Evolutionary conservation across 1,140 invertebrate species (phyloP), one percentile per base, ranked within the genome.

Genomic region (Hormaphis cornu): DNA sequence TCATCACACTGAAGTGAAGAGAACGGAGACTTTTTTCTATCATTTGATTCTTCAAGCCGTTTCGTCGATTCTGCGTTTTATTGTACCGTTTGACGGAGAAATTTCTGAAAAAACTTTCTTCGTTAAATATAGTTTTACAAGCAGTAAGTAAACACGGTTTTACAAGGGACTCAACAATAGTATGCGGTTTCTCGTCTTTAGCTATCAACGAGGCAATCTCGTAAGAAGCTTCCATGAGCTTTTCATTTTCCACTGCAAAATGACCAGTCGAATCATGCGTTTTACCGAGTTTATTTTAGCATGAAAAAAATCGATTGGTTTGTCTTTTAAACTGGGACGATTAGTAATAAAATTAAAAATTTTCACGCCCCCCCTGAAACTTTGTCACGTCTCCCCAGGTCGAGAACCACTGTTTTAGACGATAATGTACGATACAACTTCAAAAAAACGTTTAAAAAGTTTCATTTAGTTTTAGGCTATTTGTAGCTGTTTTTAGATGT

Each of bases 1-100:
- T 71, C 28, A 35, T 72, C 59, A 59, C 52, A 71, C 53, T 71
- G 72, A 30, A 72, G 48, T 54, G 70, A 61, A 71, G 71, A 71
- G 46, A 59, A 69, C 35, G 61, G 44, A 53, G 53, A 69, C 52
- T 56, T 70, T 54, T 72, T 72, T 56, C 53, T 56, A 37, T 58
- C 37, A 70, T 24, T 70, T 70, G 26, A 61, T 71, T 56, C 28
- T 71, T 53, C 9, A 71, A 59, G 69, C 53, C 44, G 70, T 69
- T 26, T 71, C 63, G 58, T 69, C 33, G 52, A 71, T 59, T 71
- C 53, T 54, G 53, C 42, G 33, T 52, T 70, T 72, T 58, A 69
- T 37, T 69, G 66, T 71, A 53, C 69, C 52, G 12, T 56, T 35
- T 2, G 53, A 56, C 18, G 22, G 30, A 35, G 30, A 22, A 22